Base-by-base conservation (phyloP, 2,888 invertebrate species). In the Leptura quadrifasciata region DNA sequence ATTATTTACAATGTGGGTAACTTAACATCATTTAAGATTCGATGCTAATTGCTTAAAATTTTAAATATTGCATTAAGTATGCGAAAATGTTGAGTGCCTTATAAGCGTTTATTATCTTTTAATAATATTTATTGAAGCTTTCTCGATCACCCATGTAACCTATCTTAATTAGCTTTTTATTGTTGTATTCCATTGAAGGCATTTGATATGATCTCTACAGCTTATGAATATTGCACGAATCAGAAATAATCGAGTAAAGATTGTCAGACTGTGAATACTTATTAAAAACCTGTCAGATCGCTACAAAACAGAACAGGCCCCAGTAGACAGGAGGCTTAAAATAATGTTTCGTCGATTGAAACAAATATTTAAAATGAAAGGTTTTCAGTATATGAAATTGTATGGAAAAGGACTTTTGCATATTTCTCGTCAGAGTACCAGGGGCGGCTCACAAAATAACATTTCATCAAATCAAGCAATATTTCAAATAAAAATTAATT, bases 41-140 rank as follows among this genome's bases (percentile, higher is more conserved):
- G 8, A 31, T 31, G 27, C 8, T 31, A 31, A 31, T 31, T 31
- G 5, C 6, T 6, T 31, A 31, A 31, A 47, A n/a, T 6, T 47
- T 47, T 47, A n/a, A 47, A 47, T 47, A 47, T 47, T 47, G 47
- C 47, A 47, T 47, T 47, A 47, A n/a, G n/a, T n/a, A 47, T 47
- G 47, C 47, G n/a, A 47, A 10, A 47, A 47, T 47, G 47, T n/a
- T 47, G 47, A 47, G 47, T 47, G 47, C n/a, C n/a, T 47, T n/a
- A 10, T 15, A 47, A 47, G 3, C 47, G 15, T 47, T 47, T n/a
- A 47, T 47, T 47, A 47, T 47, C 47, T 15, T 47, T 47, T 47
- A 47, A 47, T 47, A 47, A 47, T 47, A n/a, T 47, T 47, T 47
- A 47, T 47, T 15, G 47, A 47, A 47, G 47, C 47, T 47, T 47